Base-by-base conservation (phyloP, 2,888 invertebrate genomes). In the Aspidapion aeneum region DNA sequence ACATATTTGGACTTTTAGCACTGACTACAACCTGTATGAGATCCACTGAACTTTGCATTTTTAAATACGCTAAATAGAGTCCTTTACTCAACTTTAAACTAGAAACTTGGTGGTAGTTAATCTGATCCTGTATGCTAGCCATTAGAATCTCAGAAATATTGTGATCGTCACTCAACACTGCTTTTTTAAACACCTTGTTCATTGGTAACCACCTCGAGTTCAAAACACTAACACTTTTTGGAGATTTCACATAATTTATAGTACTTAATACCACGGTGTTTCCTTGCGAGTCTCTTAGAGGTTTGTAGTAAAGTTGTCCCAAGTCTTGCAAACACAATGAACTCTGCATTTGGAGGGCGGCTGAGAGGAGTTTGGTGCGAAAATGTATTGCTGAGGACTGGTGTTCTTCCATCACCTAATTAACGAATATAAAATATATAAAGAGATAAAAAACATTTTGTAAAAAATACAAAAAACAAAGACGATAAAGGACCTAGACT, bases 21-120 rank as follows among this genome's bases (percentile, higher is more conserved):
- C 96, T 94, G 20, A 97, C 97, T 55, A 98, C 90, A 9, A 98
- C 90, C 74, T 95, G 90, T 55, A 98, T 93, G 65, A 94, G 88
- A 79, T 98, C 98, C 62, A 98, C 94, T 1, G 97, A 96, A 70
- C 95, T 95, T 77, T 96, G 94, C 84, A 98, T 90, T 80, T 98
- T 98, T 68, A 99, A 83, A 81, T 98, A 99, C 50, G 97, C 95
- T 70, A 99, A 82, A 82, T 99, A 98, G 19, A 99, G 84, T 0
- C 99, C 98, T 22, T 90, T 88, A 1, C 90, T 85, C 57, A 98
- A 81, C 72, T 90, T 91, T 61, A 93, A 88, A 67, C 90, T 87
- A 63, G 95, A 95, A 56, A 91, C 90, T 84, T 94, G 88, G 71
- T 88, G 87, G 77, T 89, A 91, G 61, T 81, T 81, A 70, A 84